Conservation (phyloP, 2,888 invertebrate genomes). For the Pandemis cinnamomeana region DNA sequence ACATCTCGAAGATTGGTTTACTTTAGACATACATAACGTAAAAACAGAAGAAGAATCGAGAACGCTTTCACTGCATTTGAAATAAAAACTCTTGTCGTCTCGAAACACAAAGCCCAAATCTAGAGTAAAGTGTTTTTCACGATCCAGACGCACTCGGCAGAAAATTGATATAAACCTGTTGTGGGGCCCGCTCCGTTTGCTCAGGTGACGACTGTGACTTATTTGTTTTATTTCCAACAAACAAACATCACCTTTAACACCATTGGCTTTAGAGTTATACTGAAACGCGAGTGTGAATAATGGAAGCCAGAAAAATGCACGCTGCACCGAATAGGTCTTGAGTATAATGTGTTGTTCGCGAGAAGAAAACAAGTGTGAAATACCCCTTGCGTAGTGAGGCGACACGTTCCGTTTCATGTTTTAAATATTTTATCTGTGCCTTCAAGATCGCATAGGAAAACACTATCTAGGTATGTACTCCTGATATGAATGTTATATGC, state of each 20-base stretch:
- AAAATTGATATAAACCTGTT: constrained; percentile 83
- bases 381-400: constrained; percentile 42
- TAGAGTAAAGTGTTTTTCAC: constrained; percentile 73
- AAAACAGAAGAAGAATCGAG: not conserved
- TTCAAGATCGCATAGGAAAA: not conserved
- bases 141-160: constrained; percentile 78
- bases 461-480: not conserved
- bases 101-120: constrained; percentile 63
- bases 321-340: constrained; percentile 62
- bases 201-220: constrained; percentile 76
- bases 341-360: constrained; percentile 71
- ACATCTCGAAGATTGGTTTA: constrained; percentile 35
- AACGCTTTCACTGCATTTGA: constrained; percentile 29
- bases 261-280: constrained; percentile 51
- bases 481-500: too few relatives aligned
- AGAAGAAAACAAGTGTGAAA: constrained; percentile 69
- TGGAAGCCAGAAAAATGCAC: constrained; percentile 73
- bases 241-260: constrained; percentile 54
- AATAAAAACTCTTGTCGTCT: constrained; percentile 51
- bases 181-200: constrained; percentile 72
- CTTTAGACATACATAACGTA: constrained; percentile 6
- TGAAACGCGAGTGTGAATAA: constrained; percentile 50
- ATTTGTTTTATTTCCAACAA: constrained; percentile 57
- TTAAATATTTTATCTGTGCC: constrained; percentile 34
- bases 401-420: constrained; percentile 11